Percentiles rank a stretch among this genome's conserved stretches.
Conservation (phyloP, 2,888 invertebrate species). For the Dorcus parallelipipedus region DNA sequence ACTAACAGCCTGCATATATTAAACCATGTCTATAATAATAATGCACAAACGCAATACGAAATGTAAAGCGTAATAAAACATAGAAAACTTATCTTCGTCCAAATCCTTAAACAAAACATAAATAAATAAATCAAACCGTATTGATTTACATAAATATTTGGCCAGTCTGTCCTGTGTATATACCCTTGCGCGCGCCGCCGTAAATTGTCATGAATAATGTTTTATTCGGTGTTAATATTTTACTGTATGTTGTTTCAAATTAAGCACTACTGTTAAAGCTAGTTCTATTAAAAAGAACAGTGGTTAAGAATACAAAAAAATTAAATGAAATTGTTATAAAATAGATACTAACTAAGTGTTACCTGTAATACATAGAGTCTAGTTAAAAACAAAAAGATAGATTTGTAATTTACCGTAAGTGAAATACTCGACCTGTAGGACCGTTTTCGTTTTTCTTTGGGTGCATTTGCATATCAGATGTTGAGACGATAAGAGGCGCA, state of each 20-base stretch:
- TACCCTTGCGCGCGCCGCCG: no score
- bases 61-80: no score
- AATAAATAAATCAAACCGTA: no score
- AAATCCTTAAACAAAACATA: no score
- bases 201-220: no score
- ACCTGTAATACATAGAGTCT: conserved; percentile 50
- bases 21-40: background rate
- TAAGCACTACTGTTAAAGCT: conserved; percentile 33
- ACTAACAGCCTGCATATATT: background rate
- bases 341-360: conserved; percentile 50
- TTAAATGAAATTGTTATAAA: conserved; percentile 47
- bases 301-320: conserved; percentile 31
- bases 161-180: no score
- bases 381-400: conserved; percentile 48
- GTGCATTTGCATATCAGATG: conserved; percentile 9
- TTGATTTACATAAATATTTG: no score
- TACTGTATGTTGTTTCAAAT: conserved; percentile 16
- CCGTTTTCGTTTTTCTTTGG: conserved; percentile 7
- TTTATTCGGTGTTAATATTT: conserved; percentile 7
- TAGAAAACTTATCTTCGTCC: no score
- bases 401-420: conserved; percentile 26
- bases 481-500: conserved; percentile 2
- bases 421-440: conserved; percentile 11
- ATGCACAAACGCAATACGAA: no score
- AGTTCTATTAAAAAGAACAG: conserved; percentile 37